These are phyloP conservation scores for Uria lomvia DNA, from an alignment of 2,113 vertebrate species.

Conservation along the genomic window DNA sequence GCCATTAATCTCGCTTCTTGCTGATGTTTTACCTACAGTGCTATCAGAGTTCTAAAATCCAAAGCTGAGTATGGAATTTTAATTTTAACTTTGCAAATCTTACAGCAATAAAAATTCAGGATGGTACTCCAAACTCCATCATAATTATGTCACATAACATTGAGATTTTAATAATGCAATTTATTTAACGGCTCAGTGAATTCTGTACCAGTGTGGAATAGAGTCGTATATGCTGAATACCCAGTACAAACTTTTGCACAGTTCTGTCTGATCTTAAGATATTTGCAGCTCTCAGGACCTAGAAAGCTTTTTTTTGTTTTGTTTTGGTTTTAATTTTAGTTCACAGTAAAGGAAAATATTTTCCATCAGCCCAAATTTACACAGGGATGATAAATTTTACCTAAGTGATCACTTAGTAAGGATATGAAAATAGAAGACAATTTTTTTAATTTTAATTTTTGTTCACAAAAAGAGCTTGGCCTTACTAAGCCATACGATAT, in stretches of 20 bases:
- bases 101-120: background rate
- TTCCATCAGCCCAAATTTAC: background rate
- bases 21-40: slow-evolving; percentile 21
- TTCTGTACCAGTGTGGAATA: background rate
- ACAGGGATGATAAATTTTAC: background rate
- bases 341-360: background rate
- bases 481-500: background rate
- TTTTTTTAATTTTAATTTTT: background rate
- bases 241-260: background rate
- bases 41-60: slow-evolving; percentile 8
- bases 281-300: background rate
- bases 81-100: slow-evolving; percentile 19
- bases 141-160: slow-evolving; percentile 5
- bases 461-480: background rate
- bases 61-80: slow-evolving; percentile 1
- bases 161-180: slow-evolving; percentile 20
- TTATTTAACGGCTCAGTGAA: background rate
- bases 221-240: background rate
- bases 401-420: background rate
- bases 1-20: slow-evolving; percentile 1
- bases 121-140: background rate
- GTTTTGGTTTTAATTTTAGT: background rate
- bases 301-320: background rate
- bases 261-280: background rate
- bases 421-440: background rate